Conservation (phyloP, 2,113 vertebrate species). For the Heloderma charlesbogerti region DNA sequence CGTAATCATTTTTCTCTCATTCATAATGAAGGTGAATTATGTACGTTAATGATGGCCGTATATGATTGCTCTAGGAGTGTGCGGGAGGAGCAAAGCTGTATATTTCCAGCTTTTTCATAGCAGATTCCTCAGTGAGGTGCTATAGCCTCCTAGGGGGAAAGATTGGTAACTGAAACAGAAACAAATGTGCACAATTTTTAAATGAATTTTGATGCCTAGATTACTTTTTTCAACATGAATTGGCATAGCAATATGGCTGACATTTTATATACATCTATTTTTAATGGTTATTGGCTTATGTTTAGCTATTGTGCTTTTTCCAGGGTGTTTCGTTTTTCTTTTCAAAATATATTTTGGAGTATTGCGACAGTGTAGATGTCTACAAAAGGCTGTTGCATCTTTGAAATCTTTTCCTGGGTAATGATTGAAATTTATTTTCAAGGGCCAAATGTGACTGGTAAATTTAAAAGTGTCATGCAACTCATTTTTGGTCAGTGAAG, state of each 20-base stretch:
- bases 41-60: neutral
- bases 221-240: slow-evolving; percentile 70
- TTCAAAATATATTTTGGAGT: slow-evolving; percentile 41
- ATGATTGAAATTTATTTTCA: slow-evolving; percentile 26
- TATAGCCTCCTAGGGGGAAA: slow-evolving; percentile 44
- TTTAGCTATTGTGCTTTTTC: slow-evolving; percentile 57
- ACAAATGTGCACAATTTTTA: slow-evolving; percentile 60
- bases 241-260: slow-evolving; percentile 65
- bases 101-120: neutral
- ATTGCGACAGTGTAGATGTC: slow-evolving; percentile 16
- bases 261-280: slow-evolving; percentile 67
- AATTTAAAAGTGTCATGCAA: slow-evolving; percentile 33
- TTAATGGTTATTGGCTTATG: slow-evolving; percentile 58
- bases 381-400: slow-evolving; percentile 34
- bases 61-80: neutral
- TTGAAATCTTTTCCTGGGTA: slow-evolving; percentile 43
- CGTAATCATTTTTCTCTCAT: neutral
- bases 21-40: neutral
- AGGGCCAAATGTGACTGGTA: slow-evolving; percentile 21
- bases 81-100: neutral
- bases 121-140: slow-evolving; percentile 5
- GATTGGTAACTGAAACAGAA: slow-evolving; percentile 35
- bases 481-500: neutral
- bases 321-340: slow-evolving; percentile 35
- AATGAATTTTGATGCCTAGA: slow-evolving; percentile 65